Base-by-base conservation (phyloP, 2,113 vertebrate genomes). In the Amphiprion ocellaris region DNA sequence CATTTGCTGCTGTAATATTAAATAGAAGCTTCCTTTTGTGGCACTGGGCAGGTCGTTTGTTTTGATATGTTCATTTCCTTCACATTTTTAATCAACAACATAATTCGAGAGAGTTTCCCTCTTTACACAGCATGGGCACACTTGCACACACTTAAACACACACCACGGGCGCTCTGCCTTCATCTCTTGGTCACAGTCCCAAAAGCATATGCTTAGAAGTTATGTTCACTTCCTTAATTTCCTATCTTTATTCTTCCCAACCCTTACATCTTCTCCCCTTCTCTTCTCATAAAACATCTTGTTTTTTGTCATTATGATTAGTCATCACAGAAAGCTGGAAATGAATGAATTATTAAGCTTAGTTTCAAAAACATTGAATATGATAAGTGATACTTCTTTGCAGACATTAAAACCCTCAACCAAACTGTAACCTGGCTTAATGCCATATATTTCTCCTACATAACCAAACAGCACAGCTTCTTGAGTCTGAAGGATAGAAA, bases 51-150 rank as follows among this genome's bases (percentile, higher is more conserved):
- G 67, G 37, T 69, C 4, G 55, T 73, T 89, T 86, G 70, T 83
- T 81, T 77, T 82, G 62, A 86, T 74, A 55, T 67, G 62, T 82
- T 90, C 12, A 69, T 82, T 80, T 64, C 52, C 59, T 67, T 74
- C 74, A 55, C 53, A 77, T 55, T 84, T 79, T 80, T 77, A 87
- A 91, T 83, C 64, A 81, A 46, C 5, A 0, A 3, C 46, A 69
- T 56, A 8, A 50, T 70, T 67, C 72, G 71, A 80, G 60, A 4
- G 6, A 78, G 71, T 74, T 69, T 56, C 8, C 49, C 33, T 37
- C 33, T 37, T 37, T 9, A 68, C 26, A 28, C 47, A 76, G 41
- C 30, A 47, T 28, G 19, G 28, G 28, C 56, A 37, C 59, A 0
- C 39, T 3, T 15, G 14, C 2, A 47, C 33, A 59, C 52, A 68